Base-by-base conservation (phyloP, 2,797 vertebrate genomes). In the Labroides dimidiatus region DNA sequence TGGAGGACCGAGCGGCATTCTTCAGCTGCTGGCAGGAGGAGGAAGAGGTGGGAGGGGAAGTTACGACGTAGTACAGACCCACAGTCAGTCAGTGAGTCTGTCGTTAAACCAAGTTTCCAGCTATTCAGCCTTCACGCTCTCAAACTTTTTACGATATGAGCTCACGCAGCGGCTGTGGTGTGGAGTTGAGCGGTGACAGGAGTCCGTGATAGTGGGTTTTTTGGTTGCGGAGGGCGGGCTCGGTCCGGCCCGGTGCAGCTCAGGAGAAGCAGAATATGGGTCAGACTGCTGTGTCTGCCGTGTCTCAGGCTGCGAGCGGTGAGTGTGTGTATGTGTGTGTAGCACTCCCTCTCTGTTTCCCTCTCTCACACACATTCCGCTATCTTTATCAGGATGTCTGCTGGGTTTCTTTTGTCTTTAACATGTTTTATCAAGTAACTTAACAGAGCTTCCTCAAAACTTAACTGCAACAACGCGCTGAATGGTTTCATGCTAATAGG, bases 211-310 rank as follows among this genome's bases (percentile, higher is more conserved):
- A 39, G 74, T 23, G 74, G 84, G 70, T 12, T 16, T 42, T 39
- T 15, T 8, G 14, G 48, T 8, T 14, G 45, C 45, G 58, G 37
- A 10, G 55, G 49, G 50, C 64, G 65, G 14, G 51, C 63, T 62
- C 75, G 75, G 77, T 77, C 64, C 83, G 70, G 36, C 72, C 62
- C 80, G 77, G 75, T 56, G 61, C 71, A 51, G 61, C 69, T 37
- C 66, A 80, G 43, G 68, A 81, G 68, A 13, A 68, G 68, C 77
- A 19, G 77, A 91, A 86, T 74, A 93, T 93, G 91, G 91, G 91
- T 83, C 91, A 93, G 86, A 90, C 90, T 2, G 87, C 89, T 19
- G 90, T 89, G 75, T 90, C 89, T 36, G 73, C 91, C 63, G 89
- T 87, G 78, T 90, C 91, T 72, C 86, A 90, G 74, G 24, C 85